Evolutionary conservation across 1,140 invertebrate species (phyloP).

Genomic region (Calephelis nemesis): DNA sequence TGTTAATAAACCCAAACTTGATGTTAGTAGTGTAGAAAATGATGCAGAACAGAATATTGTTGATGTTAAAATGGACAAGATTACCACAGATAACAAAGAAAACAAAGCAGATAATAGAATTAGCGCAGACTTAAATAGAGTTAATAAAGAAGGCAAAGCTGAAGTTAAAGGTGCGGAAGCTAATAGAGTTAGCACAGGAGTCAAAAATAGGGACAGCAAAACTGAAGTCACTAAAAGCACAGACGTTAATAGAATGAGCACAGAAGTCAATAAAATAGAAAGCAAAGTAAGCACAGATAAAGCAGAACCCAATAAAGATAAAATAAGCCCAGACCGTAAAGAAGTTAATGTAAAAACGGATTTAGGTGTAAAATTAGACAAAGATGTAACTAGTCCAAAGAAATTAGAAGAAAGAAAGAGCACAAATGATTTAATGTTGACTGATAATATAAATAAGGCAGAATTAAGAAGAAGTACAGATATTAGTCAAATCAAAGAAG

Average conservation of each 20-base stretch:
- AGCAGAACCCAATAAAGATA: conserved; percentile 9
- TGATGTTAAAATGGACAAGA: neutral
- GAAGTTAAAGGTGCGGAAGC: conserved; percentile 5
- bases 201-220: conserved; percentile 16
- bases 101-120: conserved; percentile 31
- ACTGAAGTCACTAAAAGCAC: conserved; percentile 19
- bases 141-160: neutral
- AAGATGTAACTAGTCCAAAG: conserved; percentile 22
- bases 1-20: conserved; percentile 9
- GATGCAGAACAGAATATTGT: conserved; percentile 2
- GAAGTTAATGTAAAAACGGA: conserved; percentile 14
- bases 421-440: conserved; percentile 33
- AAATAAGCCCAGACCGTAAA: conserved; percentile 12
- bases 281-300: conserved; percentile 20
- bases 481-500: conserved; percentile 14
- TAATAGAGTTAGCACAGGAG: conserved; percentile 32
- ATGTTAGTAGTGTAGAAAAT: conserved; percentile 16
- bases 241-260: conserved; percentile 14
- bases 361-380: conserved; percentile 17
- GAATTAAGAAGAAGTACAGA: conserved; percentile 27
- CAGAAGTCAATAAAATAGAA: conserved; percentile 18
- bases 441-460: conserved; percentile 25
- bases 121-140: conserved; percentile 27
- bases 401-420: conserved; percentile 34
- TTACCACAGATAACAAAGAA: conserved; percentile 24